Base-by-base conservation (phyloP, 2,113 vertebrate species). In the Panthera leo region DNA sequence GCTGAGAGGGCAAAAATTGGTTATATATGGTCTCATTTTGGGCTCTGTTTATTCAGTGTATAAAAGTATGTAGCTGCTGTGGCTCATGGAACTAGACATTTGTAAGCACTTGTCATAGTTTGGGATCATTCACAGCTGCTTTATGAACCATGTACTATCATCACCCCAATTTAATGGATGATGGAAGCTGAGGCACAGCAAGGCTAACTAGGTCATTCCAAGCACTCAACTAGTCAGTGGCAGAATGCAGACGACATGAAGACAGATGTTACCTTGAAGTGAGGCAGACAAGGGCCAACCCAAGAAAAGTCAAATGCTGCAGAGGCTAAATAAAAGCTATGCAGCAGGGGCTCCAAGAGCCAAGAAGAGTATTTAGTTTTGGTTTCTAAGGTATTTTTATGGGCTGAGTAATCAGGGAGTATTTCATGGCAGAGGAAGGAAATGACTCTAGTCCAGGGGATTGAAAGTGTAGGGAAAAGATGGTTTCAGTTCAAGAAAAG, bases 71-170 rank as follows among this genome's bases (percentile, higher is more conserved):
- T 5, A 21, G 14, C 19, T 76, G 21, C 7, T 45, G 36, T 8
- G 0, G 23, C 45, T 61, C 48, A 19, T 13, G 0, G 29, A 21
- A 31, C 19, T 31, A 9, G 2, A 27, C 48, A 29, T 79, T 51
- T 7, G 3, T 27, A 34, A 75, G 55, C 73, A 27, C 34, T 34
- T 86, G 53, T 51, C 21, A 8, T 4, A 16, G 5, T 4, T 34
- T 9, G 8, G 68, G 10, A 1, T 4, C 36, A 21, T 18, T 21
- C 31, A 53, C 4, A 14, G 21, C 84, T 7, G 5, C 67, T 29
- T 29, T 7, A 5, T 5, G 15, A 51, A 68, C 21, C 16, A 0
- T 45, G 29, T 9, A 1, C 51, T 8, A 4, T 12, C 7, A 2
- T 39, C 34, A 4, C 12, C 25, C 53, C 51, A 42, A 67, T 8